Base-by-base conservation (phyloP, 2,888 invertebrate genomes). In the Halictus quadricinctus region DNA sequence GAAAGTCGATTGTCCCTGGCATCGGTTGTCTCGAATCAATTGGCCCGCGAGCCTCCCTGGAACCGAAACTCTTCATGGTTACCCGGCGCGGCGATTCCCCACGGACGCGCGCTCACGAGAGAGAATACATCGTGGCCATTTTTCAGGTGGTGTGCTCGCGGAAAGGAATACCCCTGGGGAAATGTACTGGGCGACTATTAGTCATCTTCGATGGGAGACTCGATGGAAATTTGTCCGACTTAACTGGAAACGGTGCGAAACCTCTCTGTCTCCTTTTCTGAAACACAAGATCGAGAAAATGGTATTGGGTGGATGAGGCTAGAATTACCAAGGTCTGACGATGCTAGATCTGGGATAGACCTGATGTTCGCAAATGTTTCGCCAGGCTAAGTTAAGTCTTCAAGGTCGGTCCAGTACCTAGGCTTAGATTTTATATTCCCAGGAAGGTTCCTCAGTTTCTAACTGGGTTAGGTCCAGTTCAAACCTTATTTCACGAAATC, bases 11-110 rank as follows among this genome's bases (percentile, higher is more conserved):
- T 48, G 66, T 69, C 48, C 66, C 48, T 18, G 72, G 48, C 25
- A 60, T 29, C 74, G 48, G 76, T 48, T 48, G 66, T 48, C 66
- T 50, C 48, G 48, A 76, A 76, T 76, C 76, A 76, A 76, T 76
- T 76, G 66, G n/a, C 21, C 36, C 46, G 41, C 43, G 60, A 54
- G 74, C 12, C 25, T 25, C 60, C 25, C 60, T 60, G 13, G 60
- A 13, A 54, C 60, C 60, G 60, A 25, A 60, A 60, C 25, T 60
- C 60, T 25, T 13, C 25, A 25, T 25, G 66, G 66, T 66, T 36
- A 36, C 18, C 66, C 66, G 36, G 2, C 15, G 18, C 66, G 66
- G 13, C 2, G 66, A 8, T 66, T 66, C 18, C 36, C 29, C 66
- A 18, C 15, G 66, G 36, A 0, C 29, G 25, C 7, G n/a, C 0